A percentile compares a stretch with the other conserved stretches of the same genome.
Evolutionary conservation across 2,888 invertebrate genomes (phyloP).

Genomic region (Perdita meconis): DNA sequence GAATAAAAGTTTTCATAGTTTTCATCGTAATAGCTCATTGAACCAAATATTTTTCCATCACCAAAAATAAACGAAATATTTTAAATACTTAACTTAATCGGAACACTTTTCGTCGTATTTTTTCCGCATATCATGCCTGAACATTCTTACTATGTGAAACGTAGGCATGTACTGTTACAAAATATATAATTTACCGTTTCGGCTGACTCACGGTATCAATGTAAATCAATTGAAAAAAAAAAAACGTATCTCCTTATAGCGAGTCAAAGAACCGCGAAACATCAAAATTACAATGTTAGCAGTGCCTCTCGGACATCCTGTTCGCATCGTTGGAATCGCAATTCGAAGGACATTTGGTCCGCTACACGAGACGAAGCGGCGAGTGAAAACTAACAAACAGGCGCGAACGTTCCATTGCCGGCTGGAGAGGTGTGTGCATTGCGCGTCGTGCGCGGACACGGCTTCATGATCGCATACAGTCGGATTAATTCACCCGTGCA

Average conservation of each 20-base stretch:
- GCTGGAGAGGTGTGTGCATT: not conserved
- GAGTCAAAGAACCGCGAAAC: not conserved
- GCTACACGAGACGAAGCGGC: constrained; percentile 30
- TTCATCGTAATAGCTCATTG: no score
- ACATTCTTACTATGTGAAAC: no score
- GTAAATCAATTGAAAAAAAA: not conserved
- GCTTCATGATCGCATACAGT: constrained; percentile 7
- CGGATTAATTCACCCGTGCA: constrained; percentile 51
- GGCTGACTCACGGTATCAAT: no score
- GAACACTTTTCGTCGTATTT: no score
- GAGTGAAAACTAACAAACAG: constrained; percentile 20
- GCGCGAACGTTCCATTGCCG: constrained; percentile 40
- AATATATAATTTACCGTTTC: no score
- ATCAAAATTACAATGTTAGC: constrained; percentile 50
- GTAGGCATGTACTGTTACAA: no score
- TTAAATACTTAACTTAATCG: no score
- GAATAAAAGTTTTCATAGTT: no score
- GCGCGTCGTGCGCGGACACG: not conserved
- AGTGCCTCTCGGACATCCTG: constrained; percentile 59
- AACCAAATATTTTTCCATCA: no score
- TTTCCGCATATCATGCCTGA: no score
- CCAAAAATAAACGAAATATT: no score
- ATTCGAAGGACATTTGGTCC: constrained; percentile 53
- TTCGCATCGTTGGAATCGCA: constrained; percentile 52
- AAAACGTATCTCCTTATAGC: not conserved